Evolutionary conservation across 1,140 invertebrate species (phyloP).

Genomic region (Zeugodacus cucurbitae): DNA sequence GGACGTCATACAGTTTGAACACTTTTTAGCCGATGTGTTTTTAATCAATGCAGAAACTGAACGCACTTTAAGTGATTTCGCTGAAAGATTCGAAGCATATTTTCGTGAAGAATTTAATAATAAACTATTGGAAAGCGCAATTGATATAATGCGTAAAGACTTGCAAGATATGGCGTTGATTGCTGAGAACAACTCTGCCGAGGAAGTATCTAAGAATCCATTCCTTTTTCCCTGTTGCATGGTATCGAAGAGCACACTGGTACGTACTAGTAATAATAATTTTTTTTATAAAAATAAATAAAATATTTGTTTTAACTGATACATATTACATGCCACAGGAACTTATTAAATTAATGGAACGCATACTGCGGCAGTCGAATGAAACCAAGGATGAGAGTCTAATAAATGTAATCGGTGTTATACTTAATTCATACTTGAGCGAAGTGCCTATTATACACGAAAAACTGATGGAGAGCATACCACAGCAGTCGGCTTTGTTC

Average conservation of each 20-base stretch:
- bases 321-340: constrained; percentile 68
- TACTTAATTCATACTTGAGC: constrained; percentile 82
- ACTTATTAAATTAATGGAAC: constrained; percentile 76
- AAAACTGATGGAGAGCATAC: constrained; percentile 81
- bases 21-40: constrained; percentile 69
- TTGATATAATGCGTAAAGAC: constrained; percentile 82
- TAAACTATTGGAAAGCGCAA: constrained; percentile 76
- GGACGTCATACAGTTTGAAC: constrained; percentile 76
- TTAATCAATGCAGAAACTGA: constrained; percentile 64
- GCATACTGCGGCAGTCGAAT: constrained; percentile 78
- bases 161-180: constrained; percentile 80
- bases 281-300: neutral
- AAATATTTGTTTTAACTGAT: neutral
- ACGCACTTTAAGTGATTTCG: constrained; percentile 73
- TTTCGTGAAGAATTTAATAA: constrained; percentile 84
- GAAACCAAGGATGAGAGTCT: constrained; percentile 73
- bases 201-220: constrained; percentile 53
- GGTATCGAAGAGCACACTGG: constrained; percentile 69
- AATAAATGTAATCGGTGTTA: constrained; percentile 70
- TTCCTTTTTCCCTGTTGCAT: constrained; percentile 71
- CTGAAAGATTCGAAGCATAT: constrained; percentile 79
- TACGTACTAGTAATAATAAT: constrained; percentile 12
- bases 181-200: constrained; percentile 66
- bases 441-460: constrained; percentile 83
- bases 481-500: constrained; percentile 88